phyloP scores from a whole-genome alignment of 2,113 vertebrate genomes.

The Motacilla alba region DNA sequence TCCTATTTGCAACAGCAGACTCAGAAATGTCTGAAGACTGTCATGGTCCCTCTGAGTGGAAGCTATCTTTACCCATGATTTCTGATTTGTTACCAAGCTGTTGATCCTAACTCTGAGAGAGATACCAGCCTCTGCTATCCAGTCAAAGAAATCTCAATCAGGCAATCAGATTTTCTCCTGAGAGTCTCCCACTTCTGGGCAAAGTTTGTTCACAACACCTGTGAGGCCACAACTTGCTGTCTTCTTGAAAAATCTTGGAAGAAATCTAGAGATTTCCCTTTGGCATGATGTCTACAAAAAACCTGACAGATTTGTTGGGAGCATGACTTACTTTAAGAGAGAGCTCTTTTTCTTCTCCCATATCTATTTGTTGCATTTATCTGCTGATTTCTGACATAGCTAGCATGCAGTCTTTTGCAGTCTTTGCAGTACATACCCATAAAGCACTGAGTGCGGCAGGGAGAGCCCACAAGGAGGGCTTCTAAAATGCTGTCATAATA shows the following conservation, averaged over 20 bases:
- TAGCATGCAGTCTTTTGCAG: not conserved
- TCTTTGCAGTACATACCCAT: not conserved
- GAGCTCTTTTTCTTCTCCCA: not conserved
- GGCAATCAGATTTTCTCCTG: not conserved
- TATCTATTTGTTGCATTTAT: not conserved
- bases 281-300: not conserved
- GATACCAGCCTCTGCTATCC: not conserved
- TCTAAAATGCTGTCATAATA: not conserved
- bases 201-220: not conserved
- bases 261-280: not conserved
- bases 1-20: not conserved
- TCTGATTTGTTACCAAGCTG: not conserved
- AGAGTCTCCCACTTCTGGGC: not conserved
- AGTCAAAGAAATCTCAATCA: not conserved
- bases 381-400: not conserved
- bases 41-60: not conserved
- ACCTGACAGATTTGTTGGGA: not conserved
- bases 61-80: not conserved
- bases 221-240: not conserved
- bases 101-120: not conserved
- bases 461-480: not conserved
- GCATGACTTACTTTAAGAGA: not conserved
- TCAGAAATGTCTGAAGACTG: not conserved
- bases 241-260: not conserved
- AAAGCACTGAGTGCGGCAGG: fast-evolving